Conservation (phyloP, 2,888 invertebrate genomes). For the Lumbricus terrestris region DNA sequence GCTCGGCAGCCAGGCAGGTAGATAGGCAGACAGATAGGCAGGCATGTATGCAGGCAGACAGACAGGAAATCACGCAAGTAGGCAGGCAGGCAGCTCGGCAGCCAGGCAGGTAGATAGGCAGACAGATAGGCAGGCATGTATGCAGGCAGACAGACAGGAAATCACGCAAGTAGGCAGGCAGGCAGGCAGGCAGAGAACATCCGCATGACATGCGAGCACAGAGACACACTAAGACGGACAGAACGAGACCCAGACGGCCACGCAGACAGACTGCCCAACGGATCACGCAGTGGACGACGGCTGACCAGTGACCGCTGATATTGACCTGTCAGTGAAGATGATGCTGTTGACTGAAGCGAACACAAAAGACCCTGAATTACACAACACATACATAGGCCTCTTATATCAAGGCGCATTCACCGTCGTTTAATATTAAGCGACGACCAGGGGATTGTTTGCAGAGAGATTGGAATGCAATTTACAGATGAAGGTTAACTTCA, state of each 20-base stretch:
- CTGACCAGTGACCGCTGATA: too few relatives aligned
- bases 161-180: not conserved
- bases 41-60: too few relatives aligned
- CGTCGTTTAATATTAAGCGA: not conserved
- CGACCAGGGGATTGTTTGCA: not conserved
- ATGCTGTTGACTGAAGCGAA: not conserved
- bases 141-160: not conserved
- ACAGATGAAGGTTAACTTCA: not conserved
- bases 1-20: too few relatives aligned
- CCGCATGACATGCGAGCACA: not conserved
- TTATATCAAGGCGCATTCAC: not conserved
- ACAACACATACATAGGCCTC: too few relatives aligned
- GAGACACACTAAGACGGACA: not conserved
- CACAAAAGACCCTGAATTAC: not conserved
- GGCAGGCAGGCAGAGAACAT: not conserved
- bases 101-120: too few relatives aligned
- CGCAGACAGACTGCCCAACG: not conserved
- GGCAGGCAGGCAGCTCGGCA: too few relatives aligned
- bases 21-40: too few relatives aligned
- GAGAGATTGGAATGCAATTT: constrained; percentile 3
- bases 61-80: too few relatives aligned
- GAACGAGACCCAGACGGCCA: not conserved
- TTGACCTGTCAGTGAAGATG: not conserved
- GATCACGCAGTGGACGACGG: not conserved
- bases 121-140: too few relatives aligned